Evolutionary conservation across 2,113 vertebrate genomes (phyloP).

Genomic region (Equus przewalskii): DNA sequence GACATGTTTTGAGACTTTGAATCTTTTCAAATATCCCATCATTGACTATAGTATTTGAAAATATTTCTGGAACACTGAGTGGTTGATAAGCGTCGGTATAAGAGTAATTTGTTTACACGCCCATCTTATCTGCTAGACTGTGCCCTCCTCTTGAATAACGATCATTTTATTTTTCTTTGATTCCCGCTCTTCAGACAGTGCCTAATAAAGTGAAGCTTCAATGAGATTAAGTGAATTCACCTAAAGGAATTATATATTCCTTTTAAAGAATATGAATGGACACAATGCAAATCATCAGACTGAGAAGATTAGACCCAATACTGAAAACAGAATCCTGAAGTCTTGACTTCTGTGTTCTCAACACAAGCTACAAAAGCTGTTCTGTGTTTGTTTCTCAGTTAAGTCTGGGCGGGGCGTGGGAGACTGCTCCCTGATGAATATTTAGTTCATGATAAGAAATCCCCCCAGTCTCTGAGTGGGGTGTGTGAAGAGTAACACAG

Average conservation of each 20-base stretch:
- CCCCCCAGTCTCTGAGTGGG: neutral
- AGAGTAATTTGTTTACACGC: neutral
- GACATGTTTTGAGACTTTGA: conserved; percentile 63
- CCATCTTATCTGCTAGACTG: neutral
- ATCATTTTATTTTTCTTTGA: conserved; percentile 1
- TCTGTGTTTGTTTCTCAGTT: conserved; percentile 42
- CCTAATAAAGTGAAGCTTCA: neutral
- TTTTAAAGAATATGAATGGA: conserved; percentile 17
- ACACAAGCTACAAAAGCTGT: neutral
- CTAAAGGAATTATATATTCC: conserved; percentile 14
- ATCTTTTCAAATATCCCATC: conserved; percentile 54
- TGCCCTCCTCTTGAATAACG: neutral
- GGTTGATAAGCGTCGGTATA: neutral
- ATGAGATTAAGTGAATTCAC: neutral
- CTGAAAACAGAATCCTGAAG: conserved; percentile 24
- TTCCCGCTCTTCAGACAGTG: neutral
- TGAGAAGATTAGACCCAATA: conserved; percentile 20
- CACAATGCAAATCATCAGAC: neutral
- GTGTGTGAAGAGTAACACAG: neutral
- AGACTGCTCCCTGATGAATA: conserved; percentile 12
- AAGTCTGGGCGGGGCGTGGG: neutral
- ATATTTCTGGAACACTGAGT: conserved; percentile 1
- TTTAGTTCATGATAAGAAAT: conserved; percentile 30
- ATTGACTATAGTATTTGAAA: conserved; percentile 2
- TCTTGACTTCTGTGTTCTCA: neutral